These are phyloP conservation scores for Drosophila mercatorum DNA, from an alignment of 2,888 invertebrate genomes.

Conservation along the genomic window DNA sequence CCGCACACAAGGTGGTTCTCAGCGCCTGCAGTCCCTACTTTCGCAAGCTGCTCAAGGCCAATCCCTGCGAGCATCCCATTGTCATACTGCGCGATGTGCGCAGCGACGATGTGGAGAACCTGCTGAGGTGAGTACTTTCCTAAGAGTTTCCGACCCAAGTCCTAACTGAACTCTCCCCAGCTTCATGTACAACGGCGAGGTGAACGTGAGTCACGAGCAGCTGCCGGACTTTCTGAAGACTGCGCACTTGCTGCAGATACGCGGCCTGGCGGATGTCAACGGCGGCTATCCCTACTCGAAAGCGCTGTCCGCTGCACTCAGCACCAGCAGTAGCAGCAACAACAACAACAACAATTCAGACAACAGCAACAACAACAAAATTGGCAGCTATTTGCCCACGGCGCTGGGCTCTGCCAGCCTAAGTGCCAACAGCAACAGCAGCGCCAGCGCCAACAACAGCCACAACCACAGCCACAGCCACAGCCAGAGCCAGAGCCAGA, in stretches of 20 bases:
- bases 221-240: conserved; percentile 94
- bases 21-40: conserved; percentile 98
- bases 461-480: conserved; percentile 43
- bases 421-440: conserved; percentile 39
- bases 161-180: conserved; percentile 82
- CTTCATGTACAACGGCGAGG: conserved; percentile 97
- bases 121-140: conserved; percentile 87
- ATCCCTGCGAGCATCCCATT: conserved; percentile 95
- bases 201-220: conserved; percentile 94
- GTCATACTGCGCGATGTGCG: conserved; percentile 94
- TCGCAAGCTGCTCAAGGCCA: conserved; percentile 93
- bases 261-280: conserved; percentile 93
- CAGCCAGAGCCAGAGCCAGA: conserved; percentile 55
- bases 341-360: conserved; percentile 57
- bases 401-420: conserved; percentile 62
- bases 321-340: conserved; percentile 50
- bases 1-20: conserved; percentile 95
- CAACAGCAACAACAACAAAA: conserved; percentile 60
- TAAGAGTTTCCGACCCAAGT: not conserved
- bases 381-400: conserved; percentile 70
- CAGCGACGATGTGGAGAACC: conserved; percentile 93
- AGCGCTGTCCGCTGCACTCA: conserved; percentile 67
- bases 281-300: conserved; percentile 76
- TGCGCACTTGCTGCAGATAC: conserved; percentile 94
- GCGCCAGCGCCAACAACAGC: conserved; percentile 36